Evolutionary conservation across 2,113 vertebrate genomes (phyloP), one percentile per base, ranked within the genome.

Genomic region (Periophthalmus modestus): DNA sequence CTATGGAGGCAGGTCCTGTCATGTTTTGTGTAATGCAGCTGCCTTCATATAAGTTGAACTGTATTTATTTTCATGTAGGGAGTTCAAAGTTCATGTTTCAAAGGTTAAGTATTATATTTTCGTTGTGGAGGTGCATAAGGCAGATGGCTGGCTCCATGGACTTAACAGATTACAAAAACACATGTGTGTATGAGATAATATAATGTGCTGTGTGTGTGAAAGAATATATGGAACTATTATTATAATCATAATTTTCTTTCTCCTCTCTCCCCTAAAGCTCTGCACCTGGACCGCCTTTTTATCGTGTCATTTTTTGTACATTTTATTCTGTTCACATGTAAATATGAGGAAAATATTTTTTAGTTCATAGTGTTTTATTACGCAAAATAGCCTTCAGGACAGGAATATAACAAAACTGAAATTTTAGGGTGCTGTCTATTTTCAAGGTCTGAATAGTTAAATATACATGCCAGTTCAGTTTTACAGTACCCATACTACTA

Each of bases 1-100:
- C 71, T 72, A 69, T 16, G 69, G 33, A 34, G 58, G 66, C 36
- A 63, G 77, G 19, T 68, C 71, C 14, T 65, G 21, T 63, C 34
- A 43, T 43, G 34, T 65, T 39, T 21, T 65, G 7, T 65, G 3
- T 34, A 34, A 15, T 18, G 24, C 7, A 33, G n/a, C n/a, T 6
- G 5, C 6, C 18, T 2, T 54, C 39, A 43, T 1, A 48, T 48
- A 16, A 48, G 47, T 48, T 48, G 1, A 16, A 52, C n/a, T 33
- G 14, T 28, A 59, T 59, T 28, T 15, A 59, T 59, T 28, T 59
- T 59, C 2, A 59, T 9, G 21, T 23, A 24, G 57, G 23, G 23
- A 34, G 59, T 62, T 59, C n/a, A n/a, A n/a, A n/a, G 18, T 16
- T 3, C 4, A n/a, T n/a, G n/a, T n/a, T n/a, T n/a, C n/a, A n/a